Conservation (phyloP, 1,140 invertebrate species). For the Potamilus streckersoni region DNA sequence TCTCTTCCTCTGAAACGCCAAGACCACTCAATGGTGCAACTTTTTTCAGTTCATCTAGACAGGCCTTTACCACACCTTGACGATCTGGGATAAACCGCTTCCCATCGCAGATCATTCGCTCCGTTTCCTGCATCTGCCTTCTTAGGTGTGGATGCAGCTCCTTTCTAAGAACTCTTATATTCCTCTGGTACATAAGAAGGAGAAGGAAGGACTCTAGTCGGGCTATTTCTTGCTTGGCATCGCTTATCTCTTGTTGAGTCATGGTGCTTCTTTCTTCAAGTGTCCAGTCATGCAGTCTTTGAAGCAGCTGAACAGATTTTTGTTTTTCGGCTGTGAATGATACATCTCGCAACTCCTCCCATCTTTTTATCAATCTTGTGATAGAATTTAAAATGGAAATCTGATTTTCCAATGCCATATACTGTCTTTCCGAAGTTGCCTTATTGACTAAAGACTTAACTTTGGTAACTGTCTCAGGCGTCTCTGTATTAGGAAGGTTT, state of each 20-base stretch:
- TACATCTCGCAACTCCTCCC: slow-evolving; percentile 5
- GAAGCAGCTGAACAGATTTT: slow-evolving; percentile 1
- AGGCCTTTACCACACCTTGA: slow-evolving; percentile 12
- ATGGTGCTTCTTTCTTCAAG: slow-evolving; percentile 18
- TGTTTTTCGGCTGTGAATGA: slow-evolving; percentile 2
- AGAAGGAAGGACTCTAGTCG: slow-evolving; percentile 11
- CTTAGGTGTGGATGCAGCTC: slow-evolving; percentile 8
- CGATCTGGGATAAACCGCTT: slow-evolving; percentile 5
- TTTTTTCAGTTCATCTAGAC: slow-evolving; percentile 31
- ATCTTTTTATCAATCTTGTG: slow-evolving; percentile 1
- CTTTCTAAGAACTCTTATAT: slow-evolving; percentile 7
- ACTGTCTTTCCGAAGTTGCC: slow-evolving; percentile 14
- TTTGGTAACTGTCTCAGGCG: slow-evolving; percentile 1
- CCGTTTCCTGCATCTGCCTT: slow-evolving; percentile 15
- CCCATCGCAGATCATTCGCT: slow-evolving; percentile 3
- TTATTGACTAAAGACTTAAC: background rate
- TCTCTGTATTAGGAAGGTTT: background rate
- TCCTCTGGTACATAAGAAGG: slow-evolving; percentile 14
- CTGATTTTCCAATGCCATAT: slow-evolving; percentile 19
- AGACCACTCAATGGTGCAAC: slow-evolving; percentile 48
- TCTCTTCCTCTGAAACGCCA: slow-evolving; percentile 71
- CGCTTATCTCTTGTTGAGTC: slow-evolving; percentile 21
- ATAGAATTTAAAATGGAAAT: slow-evolving; percentile 6
- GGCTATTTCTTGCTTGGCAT: slow-evolving; percentile 15
- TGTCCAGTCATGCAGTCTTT: slow-evolving; percentile 10